Evolutionary conservation across 2,797 vertebrate genomes (phyloP).

Genomic region (Graptemys geographica): DNA sequence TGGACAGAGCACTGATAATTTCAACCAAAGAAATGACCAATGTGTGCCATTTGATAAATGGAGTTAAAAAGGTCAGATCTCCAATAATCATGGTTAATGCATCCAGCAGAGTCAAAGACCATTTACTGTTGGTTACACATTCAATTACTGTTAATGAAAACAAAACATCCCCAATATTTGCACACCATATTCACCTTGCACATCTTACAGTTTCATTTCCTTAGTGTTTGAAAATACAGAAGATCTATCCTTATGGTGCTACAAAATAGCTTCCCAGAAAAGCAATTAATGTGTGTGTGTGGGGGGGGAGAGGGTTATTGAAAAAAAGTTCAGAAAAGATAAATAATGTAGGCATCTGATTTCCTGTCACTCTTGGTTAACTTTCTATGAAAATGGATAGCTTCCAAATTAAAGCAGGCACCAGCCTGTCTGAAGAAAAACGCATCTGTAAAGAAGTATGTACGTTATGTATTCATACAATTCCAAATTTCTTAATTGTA

Average conservation of each 20-base stretch:
- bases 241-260: constrained; percentile 66
- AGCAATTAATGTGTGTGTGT: constrained; percentile 68
- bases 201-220: constrained; percentile 58
- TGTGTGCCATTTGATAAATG: background rate
- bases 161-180: constrained; percentile 55
- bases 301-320: background rate
- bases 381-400: constrained; percentile 82
- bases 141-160: constrained; percentile 58
- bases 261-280: constrained; percentile 79
- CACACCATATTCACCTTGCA: constrained; percentile 38
- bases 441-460: constrained; percentile 70
- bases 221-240: constrained; percentile 48
- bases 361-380: constrained; percentile 83
- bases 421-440: constrained; percentile 76
- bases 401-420: constrained; percentile 82
- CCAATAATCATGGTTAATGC: constrained; percentile 44
- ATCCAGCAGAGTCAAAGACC: constrained; percentile 32
- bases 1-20: constrained; percentile 65
- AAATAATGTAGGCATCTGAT: constrained; percentile 73
- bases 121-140: constrained; percentile 46
- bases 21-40: constrained; percentile 67
- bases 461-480: constrained; percentile 71
- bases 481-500: constrained; percentile 71
- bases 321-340: constrained; percentile 72
- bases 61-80: constrained; percentile 63